Base-by-base conservation (phyloP, 2,888 invertebrate genomes). In the Mythimna pallens region DNA sequence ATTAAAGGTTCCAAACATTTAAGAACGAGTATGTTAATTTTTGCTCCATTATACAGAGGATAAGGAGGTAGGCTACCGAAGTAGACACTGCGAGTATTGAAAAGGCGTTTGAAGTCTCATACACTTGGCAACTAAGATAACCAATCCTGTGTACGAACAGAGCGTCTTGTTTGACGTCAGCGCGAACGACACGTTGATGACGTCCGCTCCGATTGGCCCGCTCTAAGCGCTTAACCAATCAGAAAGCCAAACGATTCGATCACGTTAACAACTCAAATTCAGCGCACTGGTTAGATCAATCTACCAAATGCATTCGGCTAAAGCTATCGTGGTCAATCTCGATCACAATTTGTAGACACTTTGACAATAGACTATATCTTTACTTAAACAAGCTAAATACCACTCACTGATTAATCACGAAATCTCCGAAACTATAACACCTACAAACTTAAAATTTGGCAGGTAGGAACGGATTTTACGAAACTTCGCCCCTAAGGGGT, bases 1-100 rank as follows among this genome's bases (percentile, higher is more conserved):
- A 71, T 57, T 64, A 72, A 71, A 25, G 52, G 34, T 59, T 63
- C 43, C n/a, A 58, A 78, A 47, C 17, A 54, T 70, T 62, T 58
- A 66, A 20, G 66, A 52, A 76, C 61, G n/a, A 54, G 47, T 8
- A 65, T 40, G 20, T 34, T 59, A 50, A 50, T 47, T 54, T 52
- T 25, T 47, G 22, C 63, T 75, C 50, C 14, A 52, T n/a, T 64
- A 7, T n/a, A 12, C 7, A 22, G 20, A 63, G 34, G 12, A 6
- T 20, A 0, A 43, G 50, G n/a, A 40, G 40, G 25, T 20, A 30
- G 34, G 12, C 43, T 58, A 50, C 20, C 22, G 71, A 22, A 54
- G 65, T 36, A 78, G 17, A 54, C 0, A n/a, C 1, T 62, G 2
- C 9, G 10, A 54, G 50, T 20, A 54, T 17, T 36, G 20, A n/a